Conservation (phyloP, 2,797 vertebrate species). For the Gymnoscopelus microlampas region DNA sequence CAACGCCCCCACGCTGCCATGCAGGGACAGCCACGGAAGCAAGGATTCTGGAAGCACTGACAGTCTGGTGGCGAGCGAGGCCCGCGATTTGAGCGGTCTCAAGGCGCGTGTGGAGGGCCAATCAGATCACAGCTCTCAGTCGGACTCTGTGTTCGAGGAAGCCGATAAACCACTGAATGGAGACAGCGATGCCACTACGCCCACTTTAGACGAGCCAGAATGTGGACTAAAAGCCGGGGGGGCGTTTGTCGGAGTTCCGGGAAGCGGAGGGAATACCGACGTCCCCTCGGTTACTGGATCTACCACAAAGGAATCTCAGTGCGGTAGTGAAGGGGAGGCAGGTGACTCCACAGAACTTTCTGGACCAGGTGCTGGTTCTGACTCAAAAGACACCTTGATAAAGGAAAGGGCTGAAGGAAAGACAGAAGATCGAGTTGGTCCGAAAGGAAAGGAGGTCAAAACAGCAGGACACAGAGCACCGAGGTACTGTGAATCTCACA, state of each 20-base stretch:
- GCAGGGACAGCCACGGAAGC: slow-evolving; percentile 51
- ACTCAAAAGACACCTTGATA: slow-evolving; percentile 18
- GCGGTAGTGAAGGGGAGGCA: slow-evolving; percentile 5
- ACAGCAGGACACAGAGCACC: slow-evolving; percentile 78
- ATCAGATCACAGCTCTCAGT: slow-evolving; percentile 73
- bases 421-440: slow-evolving; percentile 65
- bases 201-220: slow-evolving; percentile 53
- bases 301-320: slow-evolving; percentile 35
- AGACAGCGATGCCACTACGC: slow-evolving; percentile 63
- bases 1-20: slow-evolving; percentile 45
- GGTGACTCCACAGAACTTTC: background rate
- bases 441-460: slow-evolving; percentile 79
- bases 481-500: slow-evolving; percentile 61
- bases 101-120: slow-evolving; percentile 66
- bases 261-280: slow-evolving; percentile 30
- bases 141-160: slow-evolving; percentile 77
- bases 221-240: slow-evolving; percentile 28
- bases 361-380: slow-evolving; percentile 26
- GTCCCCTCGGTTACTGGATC: slow-evolving; percentile 28
- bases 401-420: slow-evolving; percentile 59
- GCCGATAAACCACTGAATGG: slow-evolving; percentile 68
- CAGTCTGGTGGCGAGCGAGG: slow-evolving; percentile 40
- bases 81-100: slow-evolving; percentile 38
- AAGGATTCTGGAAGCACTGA: slow-evolving; percentile 55
- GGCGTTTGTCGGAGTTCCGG: slow-evolving; percentile 36